Percentiles rank a stretch among this genome's conserved stretches.
Evolutionary conservation across 1,140 invertebrate genomes (phyloP).

Genomic region (Pachyrhynchus sulphureomaculatus): DNA sequence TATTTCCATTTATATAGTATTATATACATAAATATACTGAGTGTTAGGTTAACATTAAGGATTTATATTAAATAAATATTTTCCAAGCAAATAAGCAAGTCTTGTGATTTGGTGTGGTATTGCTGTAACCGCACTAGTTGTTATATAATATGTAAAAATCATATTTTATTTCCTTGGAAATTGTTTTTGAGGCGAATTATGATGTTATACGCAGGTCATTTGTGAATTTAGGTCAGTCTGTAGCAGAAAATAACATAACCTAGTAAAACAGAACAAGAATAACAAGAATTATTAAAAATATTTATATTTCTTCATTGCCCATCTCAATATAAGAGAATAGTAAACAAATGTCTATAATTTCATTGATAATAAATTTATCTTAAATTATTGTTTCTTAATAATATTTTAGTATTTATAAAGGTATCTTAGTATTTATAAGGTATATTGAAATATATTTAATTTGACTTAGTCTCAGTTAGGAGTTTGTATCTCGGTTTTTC

Average conservation of each 20-base stretch:
- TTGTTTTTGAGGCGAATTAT: conserved; percentile 10
- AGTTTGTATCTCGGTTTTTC: too few relatives aligned
- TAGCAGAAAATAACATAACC: too few relatives aligned
- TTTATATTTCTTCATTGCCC: not conserved
- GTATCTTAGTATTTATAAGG: too few relatives aligned
- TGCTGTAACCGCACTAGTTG: conserved; percentile 18
- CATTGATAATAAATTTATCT: too few relatives aligned
- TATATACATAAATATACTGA: conserved; percentile 37
- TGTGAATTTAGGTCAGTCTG: conserved; percentile 32
- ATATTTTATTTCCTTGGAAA: conserved; percentile 29
- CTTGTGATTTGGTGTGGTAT: conserved; percentile 29
- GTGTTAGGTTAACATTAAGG: conserved; percentile 34
- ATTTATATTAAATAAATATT: conserved; percentile 32
- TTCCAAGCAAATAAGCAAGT: conserved; percentile 32
- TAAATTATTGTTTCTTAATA: too few relatives aligned
- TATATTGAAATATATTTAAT: too few relatives aligned
- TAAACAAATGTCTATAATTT: too few relatives aligned
- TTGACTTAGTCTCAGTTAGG: too few relatives aligned
- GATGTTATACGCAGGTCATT: conserved; percentile 39
- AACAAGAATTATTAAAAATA: too few relatives aligned
- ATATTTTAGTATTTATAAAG: too few relatives aligned
- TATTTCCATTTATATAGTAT: conserved; percentile 32
- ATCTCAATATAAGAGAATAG: too few relatives aligned
- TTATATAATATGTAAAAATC: conserved; percentile 26
- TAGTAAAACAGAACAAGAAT: too few relatives aligned